A percentile compares a stretch with the other conserved stretches of the same genome.
Conservation (phyloP, 2,888 invertebrate species). For the Lissonota sp. region DNA sequence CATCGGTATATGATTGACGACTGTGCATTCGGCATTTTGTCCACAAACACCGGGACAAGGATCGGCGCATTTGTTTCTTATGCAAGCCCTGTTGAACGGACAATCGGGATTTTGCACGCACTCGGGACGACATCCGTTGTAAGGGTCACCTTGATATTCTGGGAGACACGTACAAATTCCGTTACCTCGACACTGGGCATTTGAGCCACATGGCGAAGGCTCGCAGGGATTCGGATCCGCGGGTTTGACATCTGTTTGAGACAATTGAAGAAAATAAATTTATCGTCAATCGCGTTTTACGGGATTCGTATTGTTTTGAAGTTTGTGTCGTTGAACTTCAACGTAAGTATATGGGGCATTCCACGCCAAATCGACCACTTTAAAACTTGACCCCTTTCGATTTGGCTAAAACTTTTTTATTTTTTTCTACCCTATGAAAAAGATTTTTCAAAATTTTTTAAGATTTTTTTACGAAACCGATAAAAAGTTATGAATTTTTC, state of each 20-base stretch:
- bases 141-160: constrained; percentile 91
- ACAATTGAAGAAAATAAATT: no score
- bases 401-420: no score
- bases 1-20: constrained; percentile 89
- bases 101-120: constrained; percentile 94
- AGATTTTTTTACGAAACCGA: no score
- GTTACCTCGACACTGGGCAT: constrained; percentile 90
- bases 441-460: no score
- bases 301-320: no score
- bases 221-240: constrained; percentile 88
- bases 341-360: no score
- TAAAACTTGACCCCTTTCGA: no score
- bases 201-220: constrained; percentile 93
- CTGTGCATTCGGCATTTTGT: constrained; percentile 90
- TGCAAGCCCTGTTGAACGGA: constrained; percentile 90
- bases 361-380: no score
- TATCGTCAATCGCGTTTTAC: no score
- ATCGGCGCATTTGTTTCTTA: constrained; percentile 92
- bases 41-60: constrained; percentile 94
- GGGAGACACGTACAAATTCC: constrained; percentile 93
- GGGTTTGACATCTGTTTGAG: constrained; percentile 82
- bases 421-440: no score
- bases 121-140: constrained; percentile 90
- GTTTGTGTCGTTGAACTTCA: no score
- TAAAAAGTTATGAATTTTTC: no score